phyloP scores from a whole-genome alignment of 2,888 invertebrate species.

The Cerastis leucographa region DNA sequence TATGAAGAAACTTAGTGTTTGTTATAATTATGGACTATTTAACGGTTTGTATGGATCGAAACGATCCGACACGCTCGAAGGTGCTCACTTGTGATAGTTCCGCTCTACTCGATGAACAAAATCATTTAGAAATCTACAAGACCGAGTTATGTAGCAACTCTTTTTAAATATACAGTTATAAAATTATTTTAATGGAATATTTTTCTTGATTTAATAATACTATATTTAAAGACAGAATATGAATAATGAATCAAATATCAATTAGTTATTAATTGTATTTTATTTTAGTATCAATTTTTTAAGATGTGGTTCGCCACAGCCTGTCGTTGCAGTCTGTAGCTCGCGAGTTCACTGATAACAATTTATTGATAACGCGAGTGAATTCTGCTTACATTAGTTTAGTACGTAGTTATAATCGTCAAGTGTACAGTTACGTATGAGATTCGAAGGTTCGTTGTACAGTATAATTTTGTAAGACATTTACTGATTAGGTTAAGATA shows the following conservation, averaged over 20 bases:
- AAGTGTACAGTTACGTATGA: constrained; percentile 90
- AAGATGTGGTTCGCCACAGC: constrained; percentile 32
- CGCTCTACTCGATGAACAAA: constrained; percentile 59
- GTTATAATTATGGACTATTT: constrained; percentile 21
- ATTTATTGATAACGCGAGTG: constrained; percentile 48
- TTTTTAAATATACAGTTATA: constrained; percentile 48
- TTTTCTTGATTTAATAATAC: constrained; percentile 51
- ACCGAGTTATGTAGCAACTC: constrained; percentile 43
- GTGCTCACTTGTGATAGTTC: constrained; percentile 68
- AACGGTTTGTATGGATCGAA: constrained; percentile 27
- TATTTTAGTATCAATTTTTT: constrained; percentile 25
- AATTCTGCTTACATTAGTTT: constrained; percentile 60
- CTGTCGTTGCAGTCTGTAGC: constrained; percentile 6
- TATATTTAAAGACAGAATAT: constrained; percentile 53
- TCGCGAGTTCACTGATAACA: constrained; percentile 22
- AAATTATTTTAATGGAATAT: constrained; percentile 34
- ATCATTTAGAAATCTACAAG: constrained; percentile 45
- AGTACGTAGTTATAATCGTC: constrained; percentile 70
- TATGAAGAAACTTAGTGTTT: constrained; percentile 22
- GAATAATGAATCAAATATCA: constrained; percentile 42
- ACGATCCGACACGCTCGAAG: constrained; percentile 43
- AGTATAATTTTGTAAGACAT: constrained; percentile 76
- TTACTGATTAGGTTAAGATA: constrained; percentile 72
- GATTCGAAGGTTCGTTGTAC: constrained; percentile 84
- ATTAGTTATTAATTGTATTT: constrained; percentile 51